A percentile compares a stretch with the other conserved stretches of the same genome.
These are phyloP conservation scores for Acrobasis repandana DNA, from an alignment of 2,888 invertebrate genomes.

Conservation along the genomic window DNA sequence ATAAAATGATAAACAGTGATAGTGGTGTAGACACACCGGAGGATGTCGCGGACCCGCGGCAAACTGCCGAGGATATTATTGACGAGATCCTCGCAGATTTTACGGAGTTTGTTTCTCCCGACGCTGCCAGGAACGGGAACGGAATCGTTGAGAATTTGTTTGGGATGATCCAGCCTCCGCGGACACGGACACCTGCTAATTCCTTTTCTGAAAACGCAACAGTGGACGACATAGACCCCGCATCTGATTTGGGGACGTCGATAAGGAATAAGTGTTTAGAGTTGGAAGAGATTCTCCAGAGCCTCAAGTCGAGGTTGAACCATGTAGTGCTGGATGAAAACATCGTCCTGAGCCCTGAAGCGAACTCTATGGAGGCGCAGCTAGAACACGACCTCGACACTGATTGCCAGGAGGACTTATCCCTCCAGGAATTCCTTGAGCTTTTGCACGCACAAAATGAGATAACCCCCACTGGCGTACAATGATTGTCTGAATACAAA, in stretches of 20 bases:
- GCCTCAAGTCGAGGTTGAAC: constrained; percentile 75
- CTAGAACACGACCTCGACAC: constrained; percentile 79
- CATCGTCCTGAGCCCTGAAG: constrained; percentile 76
- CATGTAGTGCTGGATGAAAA: constrained; percentile 79
- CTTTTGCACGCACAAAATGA: constrained; percentile 76
- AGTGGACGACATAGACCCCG: constrained; percentile 76
- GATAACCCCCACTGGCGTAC: constrained; percentile 63
- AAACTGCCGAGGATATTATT: constrained; percentile 76
- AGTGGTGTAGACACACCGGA: constrained; percentile 70
- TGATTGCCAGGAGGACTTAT: constrained; percentile 78
- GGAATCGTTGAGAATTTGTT: constrained; percentile 67
- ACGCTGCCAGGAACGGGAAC: constrained; percentile 59
- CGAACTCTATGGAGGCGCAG: constrained; percentile 74
- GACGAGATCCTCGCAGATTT: constrained; percentile 78
- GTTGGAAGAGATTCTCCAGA: constrained; percentile 77
- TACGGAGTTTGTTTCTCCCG: constrained; percentile 67
- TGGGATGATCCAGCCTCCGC: constrained; percentile 72
- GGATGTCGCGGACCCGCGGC: constrained; percentile 70
- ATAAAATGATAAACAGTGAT: constrained; percentile 75
- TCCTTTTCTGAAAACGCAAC: constrained; percentile 72
- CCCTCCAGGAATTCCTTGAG: constrained; percentile 77
- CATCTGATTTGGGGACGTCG: constrained; percentile 76
- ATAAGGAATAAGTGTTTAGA: constrained; percentile 78
- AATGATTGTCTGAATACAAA: constrained; percentile 50
- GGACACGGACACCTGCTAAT: constrained; percentile 74